phyloP scores from a whole-genome alignment of 2,113 vertebrate species.

The Lethenteron camtschaticum region DNA sequence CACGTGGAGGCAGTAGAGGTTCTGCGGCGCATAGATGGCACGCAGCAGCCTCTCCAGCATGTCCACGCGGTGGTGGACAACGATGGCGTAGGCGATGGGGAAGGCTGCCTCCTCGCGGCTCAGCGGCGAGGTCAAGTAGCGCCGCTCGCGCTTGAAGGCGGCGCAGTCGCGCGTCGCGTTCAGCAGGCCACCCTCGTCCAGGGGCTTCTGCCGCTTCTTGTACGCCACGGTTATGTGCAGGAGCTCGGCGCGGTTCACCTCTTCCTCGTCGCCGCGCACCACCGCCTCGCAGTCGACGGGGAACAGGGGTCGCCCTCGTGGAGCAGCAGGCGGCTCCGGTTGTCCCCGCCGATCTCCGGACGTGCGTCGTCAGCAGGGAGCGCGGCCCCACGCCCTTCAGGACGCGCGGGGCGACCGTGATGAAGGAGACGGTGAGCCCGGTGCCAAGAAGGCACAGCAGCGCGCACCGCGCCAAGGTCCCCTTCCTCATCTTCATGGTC shows the following conservation, averaged over 20 bases:
- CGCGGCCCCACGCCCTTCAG: too few species aligned
- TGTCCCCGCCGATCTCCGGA: too few species aligned
- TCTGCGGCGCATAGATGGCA: conserved; percentile 36
- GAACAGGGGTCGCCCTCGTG: too few species aligned
- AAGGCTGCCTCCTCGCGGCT: conserved; percentile 48
- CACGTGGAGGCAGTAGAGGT: conserved; percentile 44
- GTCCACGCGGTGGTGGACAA: conserved; percentile 51
- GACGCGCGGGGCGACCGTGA: too few species aligned
- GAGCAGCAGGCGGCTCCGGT: too few species aligned
- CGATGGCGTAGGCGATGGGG: conserved; percentile 59
- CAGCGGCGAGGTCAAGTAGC: conserved; percentile 39
- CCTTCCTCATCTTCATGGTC: too few species aligned
- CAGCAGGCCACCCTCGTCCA: conserved; percentile 32
- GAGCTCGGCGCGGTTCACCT: conserved; percentile 32
- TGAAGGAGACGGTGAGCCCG: too few species aligned
- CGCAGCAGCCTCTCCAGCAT: conserved; percentile 27
- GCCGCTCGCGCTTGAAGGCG: conserved; percentile 32
- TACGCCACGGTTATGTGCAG: conserved; percentile 26
- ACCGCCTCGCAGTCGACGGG: too few species aligned
- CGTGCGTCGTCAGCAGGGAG: too few species aligned
- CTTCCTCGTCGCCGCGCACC: conserved; percentile 23
- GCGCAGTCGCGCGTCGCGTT: conserved; percentile 36
- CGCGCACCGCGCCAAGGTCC: too few species aligned
- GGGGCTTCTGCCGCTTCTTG: conserved; percentile 15
- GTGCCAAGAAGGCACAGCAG: too few species aligned